phyloP scores from a whole-genome alignment of 2,888 invertebrate genomes.

The Cloeon dipterum region DNA sequence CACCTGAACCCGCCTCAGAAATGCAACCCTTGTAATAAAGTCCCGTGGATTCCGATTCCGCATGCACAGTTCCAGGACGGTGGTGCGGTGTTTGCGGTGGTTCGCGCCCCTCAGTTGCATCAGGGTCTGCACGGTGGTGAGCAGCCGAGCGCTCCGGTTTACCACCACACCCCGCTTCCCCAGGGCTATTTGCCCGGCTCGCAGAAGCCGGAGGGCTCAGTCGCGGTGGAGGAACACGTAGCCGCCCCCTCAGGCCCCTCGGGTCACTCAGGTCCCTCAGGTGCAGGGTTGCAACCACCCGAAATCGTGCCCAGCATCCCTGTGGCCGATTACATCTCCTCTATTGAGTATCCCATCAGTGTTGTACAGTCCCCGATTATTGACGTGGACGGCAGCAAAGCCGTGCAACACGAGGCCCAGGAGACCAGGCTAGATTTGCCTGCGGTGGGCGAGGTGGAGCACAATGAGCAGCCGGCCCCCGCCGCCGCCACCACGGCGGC shows the following conservation, averaged over 20 bases:
- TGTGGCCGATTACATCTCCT: slow-evolving; percentile 40
- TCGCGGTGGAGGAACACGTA: too few species aligned
- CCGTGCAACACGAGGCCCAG: neutral
- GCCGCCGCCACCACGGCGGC: neutral
- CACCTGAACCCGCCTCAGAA: slow-evolving; percentile 13
- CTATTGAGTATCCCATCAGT: slow-evolving; percentile 46
- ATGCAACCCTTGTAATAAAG: slow-evolving; percentile 55
- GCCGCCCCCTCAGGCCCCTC: neutral
- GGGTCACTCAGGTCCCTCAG: neutral
- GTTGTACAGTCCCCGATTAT: slow-evolving; percentile 44
- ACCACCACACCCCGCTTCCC: neutral
- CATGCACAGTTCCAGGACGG: slow-evolving; percentile 5
- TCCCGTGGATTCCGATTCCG: slow-evolving; percentile 60
- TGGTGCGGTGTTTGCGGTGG: neutral
- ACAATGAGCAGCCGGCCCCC: neutral
- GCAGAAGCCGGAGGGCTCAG: too few species aligned
- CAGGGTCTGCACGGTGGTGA: neutral
- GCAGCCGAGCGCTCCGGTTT: neutral
- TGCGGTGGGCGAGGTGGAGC: neutral
- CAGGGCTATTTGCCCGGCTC: neutral
- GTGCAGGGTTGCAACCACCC: neutral
- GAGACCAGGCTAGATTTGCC: too few species aligned
- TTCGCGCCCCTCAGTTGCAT: neutral
- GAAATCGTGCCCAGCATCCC: slow-evolving; percentile 39
- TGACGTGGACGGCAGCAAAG: slow-evolving; percentile 22